phyloP scores from a whole-genome alignment of 2,797 vertebrate species.

The Cyclopterus lumpus region DNA sequence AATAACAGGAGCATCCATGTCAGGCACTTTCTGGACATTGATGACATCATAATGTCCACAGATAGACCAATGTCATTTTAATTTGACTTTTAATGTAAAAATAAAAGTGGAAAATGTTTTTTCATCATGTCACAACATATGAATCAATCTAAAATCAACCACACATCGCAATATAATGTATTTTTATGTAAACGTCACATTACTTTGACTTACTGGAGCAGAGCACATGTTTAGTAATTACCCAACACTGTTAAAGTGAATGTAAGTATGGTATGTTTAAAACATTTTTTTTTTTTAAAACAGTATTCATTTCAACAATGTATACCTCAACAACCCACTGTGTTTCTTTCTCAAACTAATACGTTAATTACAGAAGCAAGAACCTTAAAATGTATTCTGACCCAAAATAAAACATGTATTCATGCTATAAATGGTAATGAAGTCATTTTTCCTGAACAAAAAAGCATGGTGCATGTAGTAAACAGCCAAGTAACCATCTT shows the following conservation, averaged over 20 bases:
- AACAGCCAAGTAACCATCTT: background rate
- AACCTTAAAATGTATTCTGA: background rate
- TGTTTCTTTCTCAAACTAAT: background rate
- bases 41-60: slow-evolving; percentile 27
- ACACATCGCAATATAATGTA: background rate
- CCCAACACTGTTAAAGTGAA: background rate
- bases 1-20: slow-evolving; percentile 48
- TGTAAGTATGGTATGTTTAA: background rate
- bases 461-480: background rate
- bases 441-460: background rate
- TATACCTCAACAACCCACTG: too few relatives aligned
- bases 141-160: background rate
- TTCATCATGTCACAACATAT: background rate
- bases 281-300: too few relatives aligned
- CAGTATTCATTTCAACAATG: background rate
- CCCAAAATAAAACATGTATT: background rate
- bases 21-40: slow-evolving; percentile 43
- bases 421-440: background rate
- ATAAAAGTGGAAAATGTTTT: background rate
- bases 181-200: background rate
- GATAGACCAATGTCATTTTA: background rate
- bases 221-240: background rate
- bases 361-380: background rate
- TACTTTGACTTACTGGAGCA: background rate
- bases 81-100: background rate